Base-by-base conservation (phyloP, 2,113 vertebrate genomes). In the Pteronura brasiliensis region DNA sequence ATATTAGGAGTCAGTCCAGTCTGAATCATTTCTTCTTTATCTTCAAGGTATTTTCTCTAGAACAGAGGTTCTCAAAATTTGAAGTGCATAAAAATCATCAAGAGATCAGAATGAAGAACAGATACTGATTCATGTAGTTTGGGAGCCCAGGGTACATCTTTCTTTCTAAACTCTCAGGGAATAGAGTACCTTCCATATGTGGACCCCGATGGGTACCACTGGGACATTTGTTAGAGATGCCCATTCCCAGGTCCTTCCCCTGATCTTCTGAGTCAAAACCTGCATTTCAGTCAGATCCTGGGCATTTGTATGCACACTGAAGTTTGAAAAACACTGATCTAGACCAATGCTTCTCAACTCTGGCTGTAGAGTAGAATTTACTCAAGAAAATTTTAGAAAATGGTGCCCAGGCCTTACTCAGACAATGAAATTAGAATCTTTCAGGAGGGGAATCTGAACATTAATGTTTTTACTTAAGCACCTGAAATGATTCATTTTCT, bases 281-380 rank as follows among this genome's bases (percentile, higher is more conserved):
- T 23, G 3, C 11, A 15, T 69, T 85, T 81, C 29, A 67, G 6
- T 36, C 21, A 83, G 15, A 76, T 29, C 13, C 39, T 25, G 39
- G 12, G 4, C 1, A 79, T 63, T 39, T 0, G 0, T 13, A 15
- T 49, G 4, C 13, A 82, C 5, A 39, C 17, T 59, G 3, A 49
- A 18, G 23, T 57, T 74, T 95, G 80, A 29, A 61, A 84, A 88
- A 57, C 29, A 29, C 14, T 61, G 12, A 55, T 76, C n/a, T 36
- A 47, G 18, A 82, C 10, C 18, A 49, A 21, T 31, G 5, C 6
- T 76, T 90, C 57, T 61, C 14, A 86, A 4, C 6, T 21, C n/a
- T 63, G 14, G 12, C 2, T 57, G 0, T n/a, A 42, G 10, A 18
- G 1, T 47, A n/a, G 7, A 57, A 47, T 76, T 69, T 55, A n/a